These are phyloP conservation scores for Tympanoctomys barrerae DNA, from an alignment of 2,797 vertebrate genomes.

Conservation along the genomic window DNA sequence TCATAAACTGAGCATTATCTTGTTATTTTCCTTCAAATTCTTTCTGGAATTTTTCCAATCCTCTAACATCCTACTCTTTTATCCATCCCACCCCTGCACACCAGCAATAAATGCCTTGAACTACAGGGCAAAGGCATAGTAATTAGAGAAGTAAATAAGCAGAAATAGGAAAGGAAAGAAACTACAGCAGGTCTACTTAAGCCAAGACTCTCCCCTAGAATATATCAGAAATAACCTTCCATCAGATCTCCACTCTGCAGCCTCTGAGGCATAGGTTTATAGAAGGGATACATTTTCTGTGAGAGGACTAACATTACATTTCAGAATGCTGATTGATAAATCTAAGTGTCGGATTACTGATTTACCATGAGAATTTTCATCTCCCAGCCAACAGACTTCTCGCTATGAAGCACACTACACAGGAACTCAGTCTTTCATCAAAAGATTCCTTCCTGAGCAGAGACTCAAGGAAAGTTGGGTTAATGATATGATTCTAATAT, in stretches of 20 bases:
- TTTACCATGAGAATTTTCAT: constrained; percentile 9
- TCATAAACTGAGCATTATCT: neutral
- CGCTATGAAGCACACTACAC: neutral
- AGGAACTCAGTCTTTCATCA: constrained; percentile 58
- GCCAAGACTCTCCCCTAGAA: neutral
- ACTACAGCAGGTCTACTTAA: neutral
- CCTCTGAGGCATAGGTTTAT: neutral
- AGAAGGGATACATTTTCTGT: neutral
- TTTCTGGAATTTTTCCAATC: constrained; percentile 29
- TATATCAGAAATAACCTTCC: neutral
- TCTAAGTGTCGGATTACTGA: neutral
- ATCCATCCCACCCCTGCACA: rapidly evolving
- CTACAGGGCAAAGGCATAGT: neutral
- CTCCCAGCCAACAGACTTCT: neutral
- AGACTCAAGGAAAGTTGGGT: constrained; percentile 44
- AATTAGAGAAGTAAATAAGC: constrained; percentile 42
- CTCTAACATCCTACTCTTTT: neutral
- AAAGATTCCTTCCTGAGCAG: constrained; percentile 59
- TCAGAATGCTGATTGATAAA: neutral
- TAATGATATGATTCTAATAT: constrained; percentile 44
- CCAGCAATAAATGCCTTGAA: neutral
- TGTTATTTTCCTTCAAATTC: neutral
- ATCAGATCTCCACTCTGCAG: neutral
- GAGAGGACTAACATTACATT: neutral
- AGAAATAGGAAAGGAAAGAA: neutral